phyloP scores from a whole-genome alignment of 2,797 vertebrate genomes.

The Buphagus erythrorhynchus region DNA sequence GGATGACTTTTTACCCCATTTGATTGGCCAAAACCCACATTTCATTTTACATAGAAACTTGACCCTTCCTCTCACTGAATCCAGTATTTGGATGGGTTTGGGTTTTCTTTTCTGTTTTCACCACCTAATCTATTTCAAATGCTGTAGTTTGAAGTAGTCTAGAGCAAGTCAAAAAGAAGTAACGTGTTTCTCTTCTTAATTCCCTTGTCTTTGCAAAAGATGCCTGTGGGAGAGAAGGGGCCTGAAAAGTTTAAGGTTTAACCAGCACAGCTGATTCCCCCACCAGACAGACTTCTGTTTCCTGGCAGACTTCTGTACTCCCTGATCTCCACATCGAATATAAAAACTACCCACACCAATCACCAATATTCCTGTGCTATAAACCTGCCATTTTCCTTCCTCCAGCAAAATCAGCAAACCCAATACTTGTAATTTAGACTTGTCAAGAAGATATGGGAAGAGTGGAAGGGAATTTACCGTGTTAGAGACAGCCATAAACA shows the following conservation, averaged over 20 bases:
- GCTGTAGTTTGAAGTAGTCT: background rate
- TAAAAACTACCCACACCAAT: background rate
- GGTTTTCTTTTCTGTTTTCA: background rate
- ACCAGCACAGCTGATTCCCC: background rate
- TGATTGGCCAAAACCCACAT: background rate
- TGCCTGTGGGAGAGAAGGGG: background rate
- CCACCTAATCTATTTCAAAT: background rate
- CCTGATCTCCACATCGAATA: background rate
- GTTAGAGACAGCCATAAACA: background rate
- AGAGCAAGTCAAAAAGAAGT: background rate
- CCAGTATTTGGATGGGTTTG: background rate
- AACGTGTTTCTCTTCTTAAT: background rate
- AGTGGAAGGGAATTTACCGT: background rate
- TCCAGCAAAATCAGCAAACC: background rate
- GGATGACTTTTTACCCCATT: background rate
- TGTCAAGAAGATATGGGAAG: background rate
- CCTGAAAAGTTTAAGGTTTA: background rate
- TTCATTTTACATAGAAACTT: background rate
- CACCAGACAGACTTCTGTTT: background rate
- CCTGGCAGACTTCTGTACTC: background rate
- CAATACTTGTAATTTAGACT: background rate
- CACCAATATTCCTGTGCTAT: background rate
- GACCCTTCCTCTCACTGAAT: background rate
- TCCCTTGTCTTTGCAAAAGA: background rate
- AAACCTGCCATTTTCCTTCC: background rate